Evolutionary conservation across 1,140 invertebrate species (phyloP), one percentile per base, ranked within the genome.

Genomic region (Rhynchophorus ferrugineus): DNA sequence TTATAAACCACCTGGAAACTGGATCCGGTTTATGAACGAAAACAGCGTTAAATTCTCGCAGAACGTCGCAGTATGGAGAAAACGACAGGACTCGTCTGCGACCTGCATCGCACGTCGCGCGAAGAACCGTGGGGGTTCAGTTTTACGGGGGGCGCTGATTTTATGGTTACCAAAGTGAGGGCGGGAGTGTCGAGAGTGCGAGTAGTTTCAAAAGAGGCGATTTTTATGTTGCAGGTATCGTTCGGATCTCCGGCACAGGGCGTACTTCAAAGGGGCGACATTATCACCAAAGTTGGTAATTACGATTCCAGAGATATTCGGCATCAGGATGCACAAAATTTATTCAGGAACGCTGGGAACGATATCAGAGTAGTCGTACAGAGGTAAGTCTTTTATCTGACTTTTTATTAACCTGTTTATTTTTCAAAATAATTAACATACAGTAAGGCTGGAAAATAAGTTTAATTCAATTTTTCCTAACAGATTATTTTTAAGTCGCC

Each of bases 251-350:
- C 91, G 24, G 83, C 90, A 39, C 87, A 91, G 60, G 83, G 84
- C 29, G 82, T 85, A 57, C 79, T 95, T 37, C 78, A 86, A 48
- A 79, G 86, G 52, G 92, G 92, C 60, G 93, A 96, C 73, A 82
- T 93, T 62, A 87, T 96, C 61, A 79, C 84, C 51, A 89, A 89
- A 73, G 87, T 96, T 61, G 85, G 87, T 68, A 87, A 89, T 61
- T 89, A 87, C 70, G 89, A 94, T 71, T 79, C 85, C 44, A 77
- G 83, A 48, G 83, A 89, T 67, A 75, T 95, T 60, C 81, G 87
- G 61, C 92, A 95, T 68, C 84, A 90, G 71, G 88, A 94, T 72
- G 93, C 91, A 20, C 86, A 91, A 70, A 87, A 86, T 66, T 72
- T 93, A 48, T 92, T 95, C 70, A 84, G 85, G 69, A 85, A 84